phyloP scores from a whole-genome alignment of 2,797 vertebrate genomes.

The Helicolenus hilgendorfi region DNA sequence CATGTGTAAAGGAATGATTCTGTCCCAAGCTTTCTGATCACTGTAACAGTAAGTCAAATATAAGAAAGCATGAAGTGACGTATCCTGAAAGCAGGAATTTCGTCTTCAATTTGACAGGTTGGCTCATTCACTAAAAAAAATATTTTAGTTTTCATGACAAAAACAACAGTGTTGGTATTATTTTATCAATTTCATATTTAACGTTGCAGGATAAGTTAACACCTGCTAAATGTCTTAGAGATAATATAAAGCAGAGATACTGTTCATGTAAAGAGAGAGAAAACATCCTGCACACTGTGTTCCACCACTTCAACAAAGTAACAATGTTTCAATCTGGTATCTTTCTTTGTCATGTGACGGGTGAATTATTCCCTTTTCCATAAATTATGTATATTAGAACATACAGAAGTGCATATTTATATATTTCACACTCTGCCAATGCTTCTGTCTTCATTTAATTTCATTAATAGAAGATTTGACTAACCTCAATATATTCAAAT shows the following conservation, averaged over 20 bases:
- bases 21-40: too few species aligned
- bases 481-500: not conserved
- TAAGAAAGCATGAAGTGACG: not conserved
- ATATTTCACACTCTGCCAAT: not conserved
- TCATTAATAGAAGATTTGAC: not conserved
- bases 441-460: not conserved
- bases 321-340: not conserved
- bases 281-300: too few species aligned
- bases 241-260: too few species aligned
- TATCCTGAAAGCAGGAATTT: not conserved
- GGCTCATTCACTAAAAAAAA: not conserved
- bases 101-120: not conserved
- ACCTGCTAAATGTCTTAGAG: too few species aligned
- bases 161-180: too few species aligned
- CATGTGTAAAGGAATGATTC: too few species aligned
- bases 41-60: too few species aligned
- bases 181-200: too few species aligned
- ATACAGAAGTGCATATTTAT: not conserved
- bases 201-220: too few species aligned
- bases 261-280: too few species aligned
- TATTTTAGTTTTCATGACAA: too few species aligned
- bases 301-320: not conserved
- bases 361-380: not conserved
- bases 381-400: not conserved
- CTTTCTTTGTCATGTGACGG: not conserved